Base-by-base conservation (phyloP, 1,140 invertebrate species). In the Ctenoplectra terminalis region DNA sequence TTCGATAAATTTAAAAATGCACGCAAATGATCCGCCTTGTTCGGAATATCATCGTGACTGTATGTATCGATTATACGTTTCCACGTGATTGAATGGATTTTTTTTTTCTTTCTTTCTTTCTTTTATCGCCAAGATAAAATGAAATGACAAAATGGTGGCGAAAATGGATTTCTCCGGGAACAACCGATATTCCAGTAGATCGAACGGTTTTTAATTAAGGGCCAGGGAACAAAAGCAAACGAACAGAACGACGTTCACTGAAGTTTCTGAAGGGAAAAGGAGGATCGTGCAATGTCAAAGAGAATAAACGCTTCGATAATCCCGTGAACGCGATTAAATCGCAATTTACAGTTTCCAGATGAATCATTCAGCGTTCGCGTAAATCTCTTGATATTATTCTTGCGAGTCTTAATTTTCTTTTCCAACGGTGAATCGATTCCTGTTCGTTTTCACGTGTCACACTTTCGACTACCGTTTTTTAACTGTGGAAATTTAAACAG, bases 181-280 rank as follows among this genome's bases (percentile, higher is more conserved):
- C 0, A 8, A 26, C 13, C 61, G n/a, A 5, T 40, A 7, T 64
- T 26, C 37, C 34, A 0, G 11, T 40, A 63, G 61, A 61, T 26
- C 61, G 60, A 63, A 73, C 37, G 40, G 54, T 73, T 73, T 73
- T 73, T 73, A 73, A 73, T 73, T 43, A 56, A 73, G 56, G 54
- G 20, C 71, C 40, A 7, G 29, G 20, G 60, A 15, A 43, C 54
- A 60, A 60, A n/a, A 73, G 54, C 37, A 73, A 73, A 73, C 54
- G 71, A 73, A 46, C 11, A 26, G 29, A 20, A 29, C 54, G 40
- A 31, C 26, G 20, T 73, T 1, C 37, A 3, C n/a, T 5, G 37
- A 64, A 40, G 37, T 60, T 31, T 40, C 40, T 2, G 54, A 60
- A 9, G 26, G 26, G 43, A n/a, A 50, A 48, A 31, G 11, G 6